Base-by-base conservation (phyloP, 2,113 vertebrate genomes). In the Jacana jacana region DNA sequence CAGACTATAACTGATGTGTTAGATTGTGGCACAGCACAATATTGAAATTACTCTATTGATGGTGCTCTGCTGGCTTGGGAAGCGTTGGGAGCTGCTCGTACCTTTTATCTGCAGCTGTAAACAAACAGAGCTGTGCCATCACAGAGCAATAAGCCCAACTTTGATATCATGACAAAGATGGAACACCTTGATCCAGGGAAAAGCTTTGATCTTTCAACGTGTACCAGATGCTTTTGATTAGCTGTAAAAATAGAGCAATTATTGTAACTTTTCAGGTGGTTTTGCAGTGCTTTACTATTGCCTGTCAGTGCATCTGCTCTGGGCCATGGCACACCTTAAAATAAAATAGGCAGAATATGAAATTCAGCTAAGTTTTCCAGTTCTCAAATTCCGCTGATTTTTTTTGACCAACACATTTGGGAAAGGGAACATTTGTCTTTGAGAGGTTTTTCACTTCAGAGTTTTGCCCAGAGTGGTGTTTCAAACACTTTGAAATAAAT, bases 241-340 rank as follows among this genome's bases (percentile, higher is more conserved):
- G 51, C 82, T 83, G 83, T 70, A 81, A 90, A 96, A 94, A 90
- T 78, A 93, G 80, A 95, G 92, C 72, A 73, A 90, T 90, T 86
- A 73, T 37, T 4, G 57, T 60, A 20, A 33, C n/a, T 57, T 58
- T 55, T 76, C 33, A 54, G 63, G 85, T 37, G 75, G 46, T 33
- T 31, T 19, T 57, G 83, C 81, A 69, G 54, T 4, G 30, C 66
- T 68, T 11, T 24, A 24, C 22, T 70, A 10, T 1, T 51, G 70
- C 57, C 65, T 66, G 78, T 30, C 39, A 63, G 77, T 48, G 39
- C 12, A 10, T 16, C 8, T 65, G 28, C 58, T 27, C 35, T 20
- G 33, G 46, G 69, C 42, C 30, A 10, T 3, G 28, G 18, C 81
- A 55, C 60, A 7, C 63, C 92, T 83, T 37, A 7, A 19, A 40